phyloP scores from a whole-genome alignment of 2,113 vertebrate species.

The Oreochromis tanganicae region DNA sequence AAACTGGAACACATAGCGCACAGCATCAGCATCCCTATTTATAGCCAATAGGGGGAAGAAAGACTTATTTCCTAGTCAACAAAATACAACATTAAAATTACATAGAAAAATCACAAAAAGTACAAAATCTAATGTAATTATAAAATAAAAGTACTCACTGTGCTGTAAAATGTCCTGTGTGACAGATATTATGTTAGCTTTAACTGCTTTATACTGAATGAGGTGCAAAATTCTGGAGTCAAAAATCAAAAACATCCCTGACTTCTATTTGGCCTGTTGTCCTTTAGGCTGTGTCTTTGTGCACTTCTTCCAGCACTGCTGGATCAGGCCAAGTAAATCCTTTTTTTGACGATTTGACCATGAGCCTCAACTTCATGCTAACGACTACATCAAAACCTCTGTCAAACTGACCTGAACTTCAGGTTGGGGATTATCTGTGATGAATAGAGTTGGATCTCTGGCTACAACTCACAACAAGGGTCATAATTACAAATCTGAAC shows the following conservation, averaged over 20 bases:
- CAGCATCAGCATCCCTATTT: neutral
- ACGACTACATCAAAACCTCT: neutral
- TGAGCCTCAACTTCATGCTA: neutral
- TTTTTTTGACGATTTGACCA: neutral
- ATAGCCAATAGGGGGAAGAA: neutral
- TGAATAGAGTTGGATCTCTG: neutral
- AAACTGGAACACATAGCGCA: neutral
- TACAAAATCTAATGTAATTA: neutral
- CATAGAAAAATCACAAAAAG: accelerated
- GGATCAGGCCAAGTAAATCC: neutral
- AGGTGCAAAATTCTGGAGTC: neutral
- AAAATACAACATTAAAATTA: neutral
- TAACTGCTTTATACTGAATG: neutral
- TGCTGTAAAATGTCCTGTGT: neutral
- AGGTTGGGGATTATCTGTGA: neutral
- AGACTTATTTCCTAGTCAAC: neutral
- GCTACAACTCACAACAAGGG: neutral
- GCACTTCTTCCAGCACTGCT: neutral
- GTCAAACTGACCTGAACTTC: neutral
- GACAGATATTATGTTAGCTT: neutral
- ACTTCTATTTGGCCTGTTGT: neutral
- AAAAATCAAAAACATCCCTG: neutral
- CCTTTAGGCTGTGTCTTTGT: neutral
- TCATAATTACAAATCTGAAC: neutral
- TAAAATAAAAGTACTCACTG: neutral